phyloP scores from a whole-genome alignment of 2,888 invertebrate genomes.

The Phyllotreta striolata region DNA sequence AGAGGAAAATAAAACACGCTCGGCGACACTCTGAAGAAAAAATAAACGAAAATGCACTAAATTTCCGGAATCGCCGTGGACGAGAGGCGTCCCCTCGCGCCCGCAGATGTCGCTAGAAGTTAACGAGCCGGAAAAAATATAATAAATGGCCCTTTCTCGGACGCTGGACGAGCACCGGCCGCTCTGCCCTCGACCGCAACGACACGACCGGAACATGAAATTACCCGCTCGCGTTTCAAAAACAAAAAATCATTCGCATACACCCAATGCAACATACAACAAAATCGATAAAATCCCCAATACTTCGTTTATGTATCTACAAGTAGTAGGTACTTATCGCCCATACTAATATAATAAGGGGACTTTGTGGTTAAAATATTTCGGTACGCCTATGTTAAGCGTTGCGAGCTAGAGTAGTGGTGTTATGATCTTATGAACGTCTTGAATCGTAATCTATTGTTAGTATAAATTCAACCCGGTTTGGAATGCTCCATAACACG shows the following conservation, averaged over 20 bases:
- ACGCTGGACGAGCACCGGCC: conserved; percentile 15
- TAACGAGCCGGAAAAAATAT: conserved; percentile 30
- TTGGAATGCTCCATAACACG: conserved; percentile 34
- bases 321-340: too few relatives aligned
- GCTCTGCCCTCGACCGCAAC: conserved; percentile 13
- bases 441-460: conserved; percentile 39
- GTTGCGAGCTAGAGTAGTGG: background rate
- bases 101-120: conserved; percentile 23
- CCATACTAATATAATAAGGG: too few relatives aligned
- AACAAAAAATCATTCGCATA: too few relatives aligned
- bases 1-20: too few relatives aligned
- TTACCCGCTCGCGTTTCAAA: too few relatives aligned
- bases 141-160: conserved; percentile 19
- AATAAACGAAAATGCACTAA: background rate
- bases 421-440: conserved; percentile 35
- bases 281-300: too few relatives aligned
- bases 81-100: background rate
- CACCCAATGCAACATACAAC: too few relatives aligned
- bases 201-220: conserved; percentile 24
- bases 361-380: too few relatives aligned
- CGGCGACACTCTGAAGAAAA: too few relatives aligned
- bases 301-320: too few relatives aligned
- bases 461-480: conserved; percentile 35
- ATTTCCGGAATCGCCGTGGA: conserved; percentile 21
- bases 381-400: too few relatives aligned